Base-by-base conservation (phyloP, 2,113 vertebrate genomes). In the Vidua chalybeata region DNA sequence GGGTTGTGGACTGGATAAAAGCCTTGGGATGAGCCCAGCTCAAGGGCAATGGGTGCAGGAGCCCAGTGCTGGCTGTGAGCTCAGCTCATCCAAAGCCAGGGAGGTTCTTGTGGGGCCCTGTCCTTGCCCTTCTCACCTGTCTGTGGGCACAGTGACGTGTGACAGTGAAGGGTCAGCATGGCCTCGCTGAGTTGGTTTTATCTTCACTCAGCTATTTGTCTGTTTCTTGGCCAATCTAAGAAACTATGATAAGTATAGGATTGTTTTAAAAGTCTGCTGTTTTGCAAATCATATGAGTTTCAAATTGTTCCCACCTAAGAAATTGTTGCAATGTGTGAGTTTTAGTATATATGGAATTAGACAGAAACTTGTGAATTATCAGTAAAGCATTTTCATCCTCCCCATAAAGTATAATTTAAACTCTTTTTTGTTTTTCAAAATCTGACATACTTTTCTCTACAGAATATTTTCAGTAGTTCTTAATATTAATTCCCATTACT, bases 341-440 rank as follows among this genome's bases (percentile, higher is more conserved):
- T 68, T 89, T 46, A 31, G 19, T 52, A 2, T 13, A 11, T 30
- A 16, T 61, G 56, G 78, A 80, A 71, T 27, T 37, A 83, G 91
- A 76, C 90, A 55, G 56, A 96, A 86, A 82, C 76, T 96, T 96
- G 74, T 55, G 52, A 68, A 56, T 89, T 93, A 71, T 88, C 85
- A 74, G 77, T 89, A 80, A 85, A 94, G 59, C 59, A 13, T 83
- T 95, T 91, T 89, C 58, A 82, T 93, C 49, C 59, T 56, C 30
- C 77, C 64, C 49, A 79, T 87, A 95, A 97, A 97, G 52, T 74
- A 59, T 52, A 88, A 30, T 39, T 92, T 72, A 87, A 95, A 76
- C 26, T 33, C 15, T 69, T 69, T 94, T 90, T 85, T 92, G 2
- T 54, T 77, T 94, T 62, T 46, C 7, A 73, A 55, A 90, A 73